Conservation (phyloP, 2,888 invertebrate genomes). For the Hyposoter dolosus region DNA sequence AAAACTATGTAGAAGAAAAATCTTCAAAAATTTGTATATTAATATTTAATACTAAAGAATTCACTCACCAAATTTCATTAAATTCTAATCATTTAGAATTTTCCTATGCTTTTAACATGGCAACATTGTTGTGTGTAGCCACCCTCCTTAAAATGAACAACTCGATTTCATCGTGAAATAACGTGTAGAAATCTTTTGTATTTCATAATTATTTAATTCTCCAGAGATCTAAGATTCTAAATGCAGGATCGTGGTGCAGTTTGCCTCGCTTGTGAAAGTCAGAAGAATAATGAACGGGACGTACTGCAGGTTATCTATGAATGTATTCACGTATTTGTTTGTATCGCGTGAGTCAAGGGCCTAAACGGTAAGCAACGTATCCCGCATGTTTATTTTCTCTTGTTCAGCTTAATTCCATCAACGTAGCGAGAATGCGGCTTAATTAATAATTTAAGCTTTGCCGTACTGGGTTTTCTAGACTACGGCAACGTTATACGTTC, state of each 20-base stretch:
- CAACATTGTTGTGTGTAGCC: no score
- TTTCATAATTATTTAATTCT: background rate
- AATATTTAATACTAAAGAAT: no score
- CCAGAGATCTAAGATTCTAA: background rate
- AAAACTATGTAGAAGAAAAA: no score
- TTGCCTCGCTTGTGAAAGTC: background rate
- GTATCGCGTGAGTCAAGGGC: constrained; percentile 57
- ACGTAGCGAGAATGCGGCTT: constrained; percentile 45
- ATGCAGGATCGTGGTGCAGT: background rate
- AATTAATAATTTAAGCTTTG: constrained; percentile 68
- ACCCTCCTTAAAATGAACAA: no score
- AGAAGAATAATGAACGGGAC: no score
- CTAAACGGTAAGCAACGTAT: constrained; percentile 20
- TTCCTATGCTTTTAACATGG: no score
- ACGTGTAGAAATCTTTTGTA: background rate
- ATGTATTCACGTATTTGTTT: constrained; percentile 32
- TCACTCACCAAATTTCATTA: no score
- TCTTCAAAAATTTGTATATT: no score
- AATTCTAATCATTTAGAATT: no score
- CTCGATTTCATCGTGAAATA: background rate
- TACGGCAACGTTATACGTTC: background rate
- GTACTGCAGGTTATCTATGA: background rate
- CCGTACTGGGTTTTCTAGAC: background rate
- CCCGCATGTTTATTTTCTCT: constrained; percentile 29
- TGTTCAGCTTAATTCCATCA: constrained; percentile 44